phyloP scores from a whole-genome alignment of 1,140 invertebrate genomes.

The Drosophila leontia region DNA sequence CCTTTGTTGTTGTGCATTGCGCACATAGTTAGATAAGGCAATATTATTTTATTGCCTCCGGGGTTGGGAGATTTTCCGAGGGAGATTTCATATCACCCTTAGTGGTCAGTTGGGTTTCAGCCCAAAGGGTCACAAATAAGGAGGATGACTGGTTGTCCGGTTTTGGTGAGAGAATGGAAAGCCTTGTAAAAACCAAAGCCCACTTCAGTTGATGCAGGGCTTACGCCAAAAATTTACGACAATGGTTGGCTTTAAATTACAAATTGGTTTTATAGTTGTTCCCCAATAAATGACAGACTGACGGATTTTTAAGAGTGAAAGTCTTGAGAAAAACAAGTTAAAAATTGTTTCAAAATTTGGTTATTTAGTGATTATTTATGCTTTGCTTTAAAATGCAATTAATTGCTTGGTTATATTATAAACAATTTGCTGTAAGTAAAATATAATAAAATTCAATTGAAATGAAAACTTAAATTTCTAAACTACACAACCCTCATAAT shows the following conservation, averaged over 20 bases:
- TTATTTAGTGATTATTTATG: not conserved
- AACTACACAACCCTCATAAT: not conserved
- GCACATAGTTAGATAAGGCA: slow-evolving; percentile 81
- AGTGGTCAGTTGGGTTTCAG: slow-evolving; percentile 40
- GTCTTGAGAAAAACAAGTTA: not conserved
- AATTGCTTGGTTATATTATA: no score
- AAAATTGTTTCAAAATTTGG: no score
- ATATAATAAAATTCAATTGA: not conserved
- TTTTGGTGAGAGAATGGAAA: not conserved
- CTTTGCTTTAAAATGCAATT: no score
- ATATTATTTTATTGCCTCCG: slow-evolving; percentile 77
- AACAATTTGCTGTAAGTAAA: no score
- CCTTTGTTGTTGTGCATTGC: slow-evolving; percentile 69
- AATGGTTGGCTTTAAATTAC: not conserved
- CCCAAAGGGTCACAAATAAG: slow-evolving; percentile 16
- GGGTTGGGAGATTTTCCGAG: not conserved
- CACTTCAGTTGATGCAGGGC: not conserved
- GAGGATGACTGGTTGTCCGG: not conserved
- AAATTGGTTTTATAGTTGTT: not conserved
- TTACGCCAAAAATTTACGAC: slow-evolving; percentile 5
- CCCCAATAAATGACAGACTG: not conserved
- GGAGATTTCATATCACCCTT: slow-evolving; percentile 21
- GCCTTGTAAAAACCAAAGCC: not conserved
- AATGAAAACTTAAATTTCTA: no score
- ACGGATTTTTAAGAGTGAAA: not conserved